These are phyloP conservation scores for Crenichthys baileyi DNA, from an alignment of 2,797 vertebrate genomes.

Conservation along the genomic window DNA sequence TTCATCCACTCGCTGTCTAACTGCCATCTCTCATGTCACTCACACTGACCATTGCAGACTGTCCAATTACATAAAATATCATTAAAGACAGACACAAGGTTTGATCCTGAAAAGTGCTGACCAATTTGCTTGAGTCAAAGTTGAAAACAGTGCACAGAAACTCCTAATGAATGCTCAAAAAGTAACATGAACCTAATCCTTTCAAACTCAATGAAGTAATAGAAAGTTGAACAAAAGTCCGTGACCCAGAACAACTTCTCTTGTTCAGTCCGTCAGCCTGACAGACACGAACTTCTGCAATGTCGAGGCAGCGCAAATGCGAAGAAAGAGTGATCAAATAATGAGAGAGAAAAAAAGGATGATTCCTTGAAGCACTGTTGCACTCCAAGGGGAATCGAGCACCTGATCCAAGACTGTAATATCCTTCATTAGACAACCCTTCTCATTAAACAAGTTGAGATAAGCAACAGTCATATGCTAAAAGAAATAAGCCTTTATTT, in stretches of 20 bases:
- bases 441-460: slow-evolving; percentile 64
- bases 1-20: slow-evolving; percentile 28
- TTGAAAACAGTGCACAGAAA: slow-evolving; percentile 10
- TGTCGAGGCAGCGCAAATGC: slow-evolving; percentile 1
- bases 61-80: slow-evolving; percentile 46
- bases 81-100: slow-evolving; percentile 4
- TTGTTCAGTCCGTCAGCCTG: slow-evolving; percentile 28
- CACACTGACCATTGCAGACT: slow-evolving; percentile 14
- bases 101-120: slow-evolving; percentile 38
- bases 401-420: slow-evolving; percentile 37
- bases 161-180: slow-evolving; percentile 34
- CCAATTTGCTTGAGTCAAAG: slow-evolving; percentile 38
- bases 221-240: slow-evolving; percentile 21
- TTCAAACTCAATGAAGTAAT: slow-evolving; percentile 28
- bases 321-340: slow-evolving; percentile 31
- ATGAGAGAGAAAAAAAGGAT: slow-evolving; percentile 38
- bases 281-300: slow-evolving; percentile 23
- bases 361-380: slow-evolving; percentile 35
- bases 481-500: slow-evolving; percentile 68
- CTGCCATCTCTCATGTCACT: slow-evolving; percentile 35
- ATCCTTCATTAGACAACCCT: slow-evolving; percentile 67
- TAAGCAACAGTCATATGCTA: slow-evolving; percentile 37
- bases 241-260: slow-evolving; percentile 18
- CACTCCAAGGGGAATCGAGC: slow-evolving; percentile 52
- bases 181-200: slow-evolving; percentile 17